Conservation (phyloP, 2,797 vertebrate species). For the Sebastes aleutianus region DNA sequence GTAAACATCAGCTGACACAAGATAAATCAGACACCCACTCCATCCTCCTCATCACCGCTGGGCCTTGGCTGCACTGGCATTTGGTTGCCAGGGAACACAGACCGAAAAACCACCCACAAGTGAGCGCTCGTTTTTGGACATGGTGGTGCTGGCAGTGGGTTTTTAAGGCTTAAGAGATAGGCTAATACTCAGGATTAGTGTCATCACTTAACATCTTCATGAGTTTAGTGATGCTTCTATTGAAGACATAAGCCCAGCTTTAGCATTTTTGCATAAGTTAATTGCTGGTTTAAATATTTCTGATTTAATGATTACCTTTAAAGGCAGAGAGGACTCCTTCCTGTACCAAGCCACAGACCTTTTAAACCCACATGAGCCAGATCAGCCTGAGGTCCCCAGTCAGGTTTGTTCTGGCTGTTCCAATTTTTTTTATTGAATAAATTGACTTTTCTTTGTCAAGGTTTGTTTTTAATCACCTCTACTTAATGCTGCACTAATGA, state of each 20-base stretch:
- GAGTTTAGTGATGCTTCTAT: neutral
- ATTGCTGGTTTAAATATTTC: neutral
- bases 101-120: conserved; percentile 35
- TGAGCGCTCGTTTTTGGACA: conserved; percentile 10
- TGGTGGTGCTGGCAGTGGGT: neutral
- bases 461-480: too few species aligned
- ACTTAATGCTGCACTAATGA: too few species aligned
- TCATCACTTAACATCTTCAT: neutral
- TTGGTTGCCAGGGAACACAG: conserved; percentile 70
- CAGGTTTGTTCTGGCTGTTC: neutral
- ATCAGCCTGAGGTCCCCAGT: neutral
- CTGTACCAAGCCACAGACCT: neutral
- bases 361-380: neutral
- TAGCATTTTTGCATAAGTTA: neutral
- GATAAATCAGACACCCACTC: conserved; percentile 70
- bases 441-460: neutral
- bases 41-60: conserved; percentile 42
- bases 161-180: conserved; percentile 17
- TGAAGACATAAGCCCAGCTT: conserved; percentile 5
- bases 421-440: neutral
- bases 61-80: conserved; percentile 38
- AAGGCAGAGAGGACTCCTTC: neutral
- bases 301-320: neutral
- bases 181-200: neutral
- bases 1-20: conserved; percentile 66